phyloP scores from a whole-genome alignment of 2,888 invertebrate species.

The Chymomyza fuscimana region DNA sequence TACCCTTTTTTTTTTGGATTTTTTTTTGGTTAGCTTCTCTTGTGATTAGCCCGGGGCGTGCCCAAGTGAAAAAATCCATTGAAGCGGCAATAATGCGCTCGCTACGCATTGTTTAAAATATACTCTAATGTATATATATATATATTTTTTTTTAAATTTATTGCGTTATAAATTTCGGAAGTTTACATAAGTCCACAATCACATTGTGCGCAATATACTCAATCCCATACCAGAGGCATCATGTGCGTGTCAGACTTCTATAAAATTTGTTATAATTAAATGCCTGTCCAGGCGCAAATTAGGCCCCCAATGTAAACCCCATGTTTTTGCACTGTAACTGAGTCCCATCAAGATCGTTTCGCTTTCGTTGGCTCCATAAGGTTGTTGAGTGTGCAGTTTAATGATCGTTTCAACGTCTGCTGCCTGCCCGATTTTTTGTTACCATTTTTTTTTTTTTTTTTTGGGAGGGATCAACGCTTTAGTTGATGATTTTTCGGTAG shows the following conservation, averaged over 20 bases:
- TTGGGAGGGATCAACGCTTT: neutral
- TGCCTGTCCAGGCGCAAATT: constrained; percentile 56
- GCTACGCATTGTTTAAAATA: constrained; percentile 67
- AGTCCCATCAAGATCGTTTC: constrained; percentile 56
- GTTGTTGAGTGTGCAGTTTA: constrained; percentile 24
- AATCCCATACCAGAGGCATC: constrained; percentile 8
- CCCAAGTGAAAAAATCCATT: constrained; percentile 47
- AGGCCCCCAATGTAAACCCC: constrained; percentile 38
- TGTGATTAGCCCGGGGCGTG: constrained; percentile 45
- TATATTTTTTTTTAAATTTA: neutral
- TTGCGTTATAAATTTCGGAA: neutral
- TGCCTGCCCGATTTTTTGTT: neutral
- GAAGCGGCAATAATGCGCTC: constrained; percentile 64
- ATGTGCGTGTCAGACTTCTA: constrained; percentile 58
- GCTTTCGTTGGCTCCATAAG: constrained; percentile 33
- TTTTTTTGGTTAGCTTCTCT: constrained; percentile 1
- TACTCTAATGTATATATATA: constrained; percentile 50
- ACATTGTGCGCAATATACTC: neutral
- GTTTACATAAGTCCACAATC: neutral
- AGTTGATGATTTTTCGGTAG: constrained; percentile 61
- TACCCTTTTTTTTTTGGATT: constrained; percentile 53
- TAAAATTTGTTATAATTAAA: constrained; percentile 39
- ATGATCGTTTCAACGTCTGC: neutral
- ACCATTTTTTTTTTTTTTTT: neutral
- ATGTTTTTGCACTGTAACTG: constrained; percentile 10